phyloP scores from a whole-genome alignment of 2,888 invertebrate species.

The Xanthorhoe designata region DNA sequence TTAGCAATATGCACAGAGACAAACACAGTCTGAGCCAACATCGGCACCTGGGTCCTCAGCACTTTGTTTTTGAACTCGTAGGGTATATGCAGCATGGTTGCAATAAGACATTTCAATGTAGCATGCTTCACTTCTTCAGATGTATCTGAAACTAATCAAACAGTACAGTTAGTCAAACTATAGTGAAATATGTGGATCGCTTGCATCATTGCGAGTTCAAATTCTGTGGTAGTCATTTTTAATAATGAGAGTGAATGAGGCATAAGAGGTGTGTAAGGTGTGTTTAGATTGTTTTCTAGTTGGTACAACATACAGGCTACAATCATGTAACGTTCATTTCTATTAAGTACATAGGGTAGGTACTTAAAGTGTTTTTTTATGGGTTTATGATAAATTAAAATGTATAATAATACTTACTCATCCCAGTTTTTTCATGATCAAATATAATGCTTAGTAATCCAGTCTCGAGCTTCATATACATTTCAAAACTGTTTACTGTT shows the following conservation, averaged over 20 bases:
- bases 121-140: constrained; percentile 88
- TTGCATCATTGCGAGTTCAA: no score
- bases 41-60: constrained; percentile 80
- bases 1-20: constrained; percentile 88
- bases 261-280: no score
- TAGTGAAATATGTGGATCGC: no score
- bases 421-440: constrained; percentile 76
- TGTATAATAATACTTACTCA: constrained; percentile 70
- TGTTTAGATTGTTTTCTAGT: no score
- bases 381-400: no score
- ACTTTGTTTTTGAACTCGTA: constrained; percentile 85
- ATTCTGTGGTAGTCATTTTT: no score
- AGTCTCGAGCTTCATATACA: constrained; percentile 85
- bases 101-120: constrained; percentile 82
- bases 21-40: constrained; percentile 88
- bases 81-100: constrained; percentile 78
- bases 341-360: no score
- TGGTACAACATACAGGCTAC: no score
- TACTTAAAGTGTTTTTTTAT: no score
- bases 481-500: constrained; percentile 74
- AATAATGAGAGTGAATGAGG: no score
- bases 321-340: no score
- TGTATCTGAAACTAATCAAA: constrained; percentile 78
- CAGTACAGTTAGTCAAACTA: not conserved
- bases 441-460: constrained; percentile 84